A percentile compares a stretch with the other conserved stretches of the same genome.
Evolutionary conservation across 2,888 invertebrate species (phyloP).

Genomic region (Mesorhabditis belari): DNA sequence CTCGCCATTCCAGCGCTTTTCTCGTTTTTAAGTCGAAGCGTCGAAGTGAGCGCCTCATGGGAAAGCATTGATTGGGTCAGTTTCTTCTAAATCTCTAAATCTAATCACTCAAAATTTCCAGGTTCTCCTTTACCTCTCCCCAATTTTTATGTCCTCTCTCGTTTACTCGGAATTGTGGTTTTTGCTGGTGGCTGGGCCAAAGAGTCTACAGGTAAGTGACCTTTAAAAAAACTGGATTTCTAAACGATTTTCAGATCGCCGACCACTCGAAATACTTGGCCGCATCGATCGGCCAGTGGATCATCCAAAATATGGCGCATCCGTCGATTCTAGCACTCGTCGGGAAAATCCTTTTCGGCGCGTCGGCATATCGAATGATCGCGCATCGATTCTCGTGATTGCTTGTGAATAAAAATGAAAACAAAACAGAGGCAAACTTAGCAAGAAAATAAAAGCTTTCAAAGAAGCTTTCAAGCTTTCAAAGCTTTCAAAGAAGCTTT

Average conservation of each 20-base stretch:
- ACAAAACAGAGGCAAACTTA: no score
- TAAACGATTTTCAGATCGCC: not conserved
- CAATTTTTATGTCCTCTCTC: slow-evolving; percentile 43
- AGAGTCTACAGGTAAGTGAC: not conserved
- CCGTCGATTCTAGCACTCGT: slow-evolving; percentile 26
- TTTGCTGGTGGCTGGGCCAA: not conserved
- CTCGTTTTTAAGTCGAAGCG: slow-evolving; percentile 26
- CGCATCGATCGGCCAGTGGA: slow-evolving; percentile 43
- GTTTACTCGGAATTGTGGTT: slow-evolving; percentile 46
- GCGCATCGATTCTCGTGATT: not conserved
- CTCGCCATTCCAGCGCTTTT: slow-evolving; percentile 37
- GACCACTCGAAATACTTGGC: slow-evolving; percentile 33
- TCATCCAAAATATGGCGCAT: slow-evolving; percentile 36
- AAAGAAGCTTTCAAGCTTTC: no score
- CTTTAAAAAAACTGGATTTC: no score
- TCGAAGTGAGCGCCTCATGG: slow-evolving; percentile 49
- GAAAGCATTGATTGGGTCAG: slow-evolving; percentile 50
- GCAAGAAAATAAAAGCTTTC: no score
- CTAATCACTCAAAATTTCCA: slow-evolving; percentile 12
- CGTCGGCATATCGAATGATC: not conserved
- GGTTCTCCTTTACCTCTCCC: slow-evolving; percentile 40
- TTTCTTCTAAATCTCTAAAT: not conserved
- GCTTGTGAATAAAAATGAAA: no score
- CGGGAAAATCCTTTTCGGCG: slow-evolving; percentile 13
- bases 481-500: no score